Base-by-base conservation (phyloP, 2,797 vertebrate genomes). In the Calcarius lapponicus region DNA sequence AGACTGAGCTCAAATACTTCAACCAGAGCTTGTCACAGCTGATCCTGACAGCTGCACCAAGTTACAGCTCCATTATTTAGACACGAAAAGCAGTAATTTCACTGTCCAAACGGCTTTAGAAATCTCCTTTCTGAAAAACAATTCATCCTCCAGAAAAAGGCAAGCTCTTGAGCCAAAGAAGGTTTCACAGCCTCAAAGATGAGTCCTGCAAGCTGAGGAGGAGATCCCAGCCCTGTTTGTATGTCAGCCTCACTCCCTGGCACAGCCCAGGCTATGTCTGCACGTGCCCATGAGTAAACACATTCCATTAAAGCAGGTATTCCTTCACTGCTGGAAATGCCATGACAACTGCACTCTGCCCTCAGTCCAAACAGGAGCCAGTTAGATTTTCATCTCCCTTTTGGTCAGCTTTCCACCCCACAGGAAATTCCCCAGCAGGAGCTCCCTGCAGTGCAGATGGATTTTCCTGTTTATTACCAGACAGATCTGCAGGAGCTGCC, bases 71-170 rank as follows among this genome's bases (percentile, higher is more conserved):
- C 71, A 76, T 47, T 21, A 28, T 28, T 72, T 31, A 79, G 62
- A 36, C 70, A 58, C 43, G n/a, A 75, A 76, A 88, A 79, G 70
- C 61, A 88, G 88, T n/a, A 62, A 89, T 93, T 93, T 93, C 31
- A 34, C 74, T 53, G 65, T 73, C 75, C 45, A 57, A 67, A 50
- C 21, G 61, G 7, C 56, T 79, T 90, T 11, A 51, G 57, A 78
- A 83, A 48, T 43, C 43, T 75, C 25, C 24, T 56, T 87, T 70
- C 45, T 82, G 48, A 62, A 76, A 87, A 89, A 12, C 58, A 60
- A 43, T 62, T 47, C 4, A 14, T 61, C 61, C 57, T 69, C 50
- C 50, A 47, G 43, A 40, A 62, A 82, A 82, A 47, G 47, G 8
- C 29, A 53, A n/a, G 21, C 17, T 86, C n/a, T 57, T 74, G 34